These are phyloP conservation scores for Diglossa cyanea DNA, from an alignment of 2,797 vertebrate genomes.

Conservation along the genomic window DNA sequence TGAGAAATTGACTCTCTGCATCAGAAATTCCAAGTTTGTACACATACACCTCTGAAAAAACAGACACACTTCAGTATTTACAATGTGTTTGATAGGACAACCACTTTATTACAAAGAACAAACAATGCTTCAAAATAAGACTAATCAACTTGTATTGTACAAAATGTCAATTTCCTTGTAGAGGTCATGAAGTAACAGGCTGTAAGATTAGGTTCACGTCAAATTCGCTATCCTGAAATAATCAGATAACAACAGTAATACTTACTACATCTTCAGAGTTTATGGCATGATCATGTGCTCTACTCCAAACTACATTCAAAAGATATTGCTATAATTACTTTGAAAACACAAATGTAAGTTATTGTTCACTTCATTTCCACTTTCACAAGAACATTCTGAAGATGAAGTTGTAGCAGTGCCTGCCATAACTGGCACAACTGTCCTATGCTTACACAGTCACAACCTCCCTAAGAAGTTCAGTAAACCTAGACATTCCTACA, in stretches of 20 bases:
- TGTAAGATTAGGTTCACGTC: conserved; percentile 60
- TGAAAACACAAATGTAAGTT: conserved; percentile 63
- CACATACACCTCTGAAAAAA: rapidly evolving
- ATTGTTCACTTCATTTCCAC: conserved; percentile 47
- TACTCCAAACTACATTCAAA: conserved; percentile 64
- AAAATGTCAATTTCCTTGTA: conserved; percentile 65
- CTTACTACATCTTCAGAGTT: conserved; percentile 40
- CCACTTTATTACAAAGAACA: conserved; percentile 75
- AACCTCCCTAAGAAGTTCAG: neutral
- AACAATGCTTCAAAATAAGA: conserved; percentile 54
- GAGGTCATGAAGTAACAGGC: conserved; percentile 57
- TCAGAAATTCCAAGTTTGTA: neutral
- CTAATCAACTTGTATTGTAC: conserved; percentile 51
- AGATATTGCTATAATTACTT: conserved; percentile 68
- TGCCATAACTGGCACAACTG: neutral
- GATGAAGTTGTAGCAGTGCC: conserved; percentile 40
- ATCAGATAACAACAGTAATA: conserved; percentile 58
- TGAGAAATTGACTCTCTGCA: neutral
- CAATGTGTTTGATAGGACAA: conserved; percentile 21
- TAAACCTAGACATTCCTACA: conserved; percentile 22
- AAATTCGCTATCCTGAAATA: conserved; percentile 42
- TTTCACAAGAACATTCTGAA: conserved; percentile 57
- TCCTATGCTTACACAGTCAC: neutral
- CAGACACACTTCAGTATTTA: neutral
- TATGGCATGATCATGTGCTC: conserved; percentile 60